These are phyloP conservation scores for Cheirogaleus medius DNA, from an alignment of 2,113 vertebrate genomes.

Conservation along the genomic window DNA sequence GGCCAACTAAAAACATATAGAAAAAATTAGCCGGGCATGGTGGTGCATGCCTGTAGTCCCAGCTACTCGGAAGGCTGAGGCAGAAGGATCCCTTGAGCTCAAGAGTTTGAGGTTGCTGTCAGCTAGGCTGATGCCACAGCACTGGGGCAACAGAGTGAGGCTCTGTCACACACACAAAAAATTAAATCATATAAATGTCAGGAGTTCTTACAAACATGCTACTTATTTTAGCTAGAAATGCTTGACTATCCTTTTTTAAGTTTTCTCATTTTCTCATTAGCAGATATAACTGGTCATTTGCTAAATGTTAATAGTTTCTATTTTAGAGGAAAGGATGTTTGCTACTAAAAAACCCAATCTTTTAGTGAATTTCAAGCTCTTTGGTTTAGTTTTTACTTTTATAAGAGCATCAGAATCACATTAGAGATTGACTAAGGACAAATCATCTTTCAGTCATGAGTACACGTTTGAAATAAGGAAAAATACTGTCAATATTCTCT, in stretches of 20 bases:
- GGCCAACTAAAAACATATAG: too few species aligned
- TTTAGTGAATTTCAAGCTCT: not conserved
- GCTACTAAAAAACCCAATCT: not conserved
- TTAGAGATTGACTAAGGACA: not conserved
- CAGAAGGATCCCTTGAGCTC: too few species aligned
- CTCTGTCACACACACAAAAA: too few species aligned
- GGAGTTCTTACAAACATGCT: slow-evolving; percentile 15
- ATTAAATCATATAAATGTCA: slow-evolving; percentile 26
- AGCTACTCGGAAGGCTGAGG: too few species aligned
- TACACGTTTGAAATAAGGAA: not conserved
- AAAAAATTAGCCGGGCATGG: too few species aligned
- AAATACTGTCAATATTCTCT: not conserved
- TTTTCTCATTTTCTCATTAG: not conserved
- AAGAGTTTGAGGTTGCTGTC: too few species aligned
- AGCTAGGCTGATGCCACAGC: too few species aligned
- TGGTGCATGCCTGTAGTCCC: too few species aligned
- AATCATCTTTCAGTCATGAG: not conserved
- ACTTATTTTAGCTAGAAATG: slow-evolving; percentile 46
- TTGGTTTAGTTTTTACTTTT: not conserved
- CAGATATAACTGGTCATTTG: not conserved
- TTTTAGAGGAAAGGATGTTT: not conserved
- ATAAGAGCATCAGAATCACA: not conserved
- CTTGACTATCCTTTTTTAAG: slow-evolving; percentile 29
- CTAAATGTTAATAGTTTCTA: not conserved
- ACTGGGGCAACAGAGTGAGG: too few species aligned